Evolutionary conservation across 2,113 vertebrate species (phyloP).

Genomic region (Sphaerodactylus townsendi): DNA sequence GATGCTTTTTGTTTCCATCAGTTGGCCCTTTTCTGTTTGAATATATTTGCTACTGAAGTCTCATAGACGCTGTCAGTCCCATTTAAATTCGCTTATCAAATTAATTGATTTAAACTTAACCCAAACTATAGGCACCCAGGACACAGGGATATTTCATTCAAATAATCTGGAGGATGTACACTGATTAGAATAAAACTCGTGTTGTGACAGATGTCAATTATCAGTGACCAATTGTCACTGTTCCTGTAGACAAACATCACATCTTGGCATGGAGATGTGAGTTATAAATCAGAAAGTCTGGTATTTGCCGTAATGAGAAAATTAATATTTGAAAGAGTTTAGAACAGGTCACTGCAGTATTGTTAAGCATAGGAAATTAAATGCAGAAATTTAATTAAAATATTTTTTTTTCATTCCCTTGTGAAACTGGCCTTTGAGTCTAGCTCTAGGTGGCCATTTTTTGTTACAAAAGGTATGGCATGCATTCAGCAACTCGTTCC

Average conservation of each 20-base stretch:
- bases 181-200: neutral
- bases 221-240: neutral
- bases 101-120: neutral
- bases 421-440: neutral
- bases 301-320: no score
- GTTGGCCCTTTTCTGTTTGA: neutral
- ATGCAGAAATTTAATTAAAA: neutral
- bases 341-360: neutral
- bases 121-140: neutral
- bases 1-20: neutral
- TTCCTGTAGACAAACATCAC: neutral
- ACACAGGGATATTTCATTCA: neutral
- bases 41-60: neutral
- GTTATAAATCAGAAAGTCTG: neutral
- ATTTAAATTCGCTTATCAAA: neutral
- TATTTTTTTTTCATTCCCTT: neutral
- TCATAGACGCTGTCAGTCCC: neutral
- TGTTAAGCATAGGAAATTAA: neutral
- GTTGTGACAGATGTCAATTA: neutral
- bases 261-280: neutral
- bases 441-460: neutral
- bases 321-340: no score
- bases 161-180: neutral
- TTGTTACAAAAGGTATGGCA: neutral
- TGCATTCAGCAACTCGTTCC: neutral